A percentile compares a stretch with the other conserved stretches of the same genome.
phyloP scores from a whole-genome alignment of 1,140 invertebrate species.

The Anthonomus grandis region DNA sequence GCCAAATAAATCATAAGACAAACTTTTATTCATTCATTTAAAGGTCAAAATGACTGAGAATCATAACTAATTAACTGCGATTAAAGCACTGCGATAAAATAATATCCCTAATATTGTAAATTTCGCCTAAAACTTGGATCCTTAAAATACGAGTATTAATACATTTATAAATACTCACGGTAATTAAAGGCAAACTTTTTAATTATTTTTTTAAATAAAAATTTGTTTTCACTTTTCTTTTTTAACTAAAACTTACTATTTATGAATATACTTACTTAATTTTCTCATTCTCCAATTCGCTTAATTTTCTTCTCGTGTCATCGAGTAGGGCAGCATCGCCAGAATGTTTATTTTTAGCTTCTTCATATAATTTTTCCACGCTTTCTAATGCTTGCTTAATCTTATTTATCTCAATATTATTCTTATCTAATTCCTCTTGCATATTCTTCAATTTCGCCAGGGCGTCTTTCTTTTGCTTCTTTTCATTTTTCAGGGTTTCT shows the following conservation, averaged over 20 bases:
- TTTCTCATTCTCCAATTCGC: slow-evolving; percentile 11
- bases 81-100: too few species aligned
- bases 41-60: too few species aligned
- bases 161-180: too few species aligned
- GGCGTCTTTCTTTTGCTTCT: slow-evolving; percentile 2
- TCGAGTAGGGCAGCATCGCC: slow-evolving; percentile 1
- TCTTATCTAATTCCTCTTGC: slow-evolving; percentile 20
- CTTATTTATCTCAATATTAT: slow-evolving; percentile 16
- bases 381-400: slow-evolving; percentile 17
- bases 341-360: slow-evolving; percentile 16
- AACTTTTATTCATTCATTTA: too few species aligned
- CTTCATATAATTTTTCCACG: slow-evolving; percentile 20
- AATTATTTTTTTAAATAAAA: not conserved
- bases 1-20: too few species aligned
- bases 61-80: too few species aligned
- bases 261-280: not conserved
- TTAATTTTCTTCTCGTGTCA: slow-evolving; percentile 3
- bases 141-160: too few species aligned
- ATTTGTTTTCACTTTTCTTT: not conserved
- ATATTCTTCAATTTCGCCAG: slow-evolving; percentile 15
- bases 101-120: too few species aligned
- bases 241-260: too few species aligned
- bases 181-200: not conserved
- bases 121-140: too few species aligned
- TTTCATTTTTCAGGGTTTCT: slow-evolving; percentile 3